Evolutionary conservation across 1,140 invertebrate species (phyloP).

Genomic region (Nylanderia fulva): DNA sequence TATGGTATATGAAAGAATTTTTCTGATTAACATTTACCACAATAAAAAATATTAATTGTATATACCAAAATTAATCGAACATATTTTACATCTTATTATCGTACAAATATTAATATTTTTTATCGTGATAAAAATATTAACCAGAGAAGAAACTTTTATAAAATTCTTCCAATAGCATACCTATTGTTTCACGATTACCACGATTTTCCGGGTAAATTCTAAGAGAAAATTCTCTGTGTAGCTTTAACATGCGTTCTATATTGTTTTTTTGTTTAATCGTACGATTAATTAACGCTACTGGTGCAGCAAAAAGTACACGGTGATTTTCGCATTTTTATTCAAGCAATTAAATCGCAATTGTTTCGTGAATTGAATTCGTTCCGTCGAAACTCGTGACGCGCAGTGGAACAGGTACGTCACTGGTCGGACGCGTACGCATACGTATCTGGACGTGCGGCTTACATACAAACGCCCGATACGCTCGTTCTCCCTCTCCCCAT

Average conservation of each 20-base stretch:
- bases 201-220: too few species aligned
- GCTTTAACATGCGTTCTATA: neutral
- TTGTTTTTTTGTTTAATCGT: neutral
- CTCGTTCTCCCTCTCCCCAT: slow-evolving; percentile 45
- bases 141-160: too few species aligned
- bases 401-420: slow-evolving; percentile 43
- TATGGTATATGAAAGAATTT: too few species aligned
- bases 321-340: neutral
- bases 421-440: slow-evolving; percentile 53
- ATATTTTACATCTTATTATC: too few species aligned
- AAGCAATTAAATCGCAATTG: neutral
- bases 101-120: too few species aligned
- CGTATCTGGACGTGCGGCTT: slow-evolving; percentile 62
- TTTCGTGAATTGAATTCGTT: neutral
- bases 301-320: neutral
- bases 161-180: too few species aligned
- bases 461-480: slow-evolving; percentile 65
- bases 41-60: too few species aligned
- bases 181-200: too few species aligned
- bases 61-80: too few species aligned
- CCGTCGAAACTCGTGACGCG: neutral
- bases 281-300: neutral
- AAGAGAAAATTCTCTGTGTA: too few species aligned
- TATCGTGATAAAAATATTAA: too few species aligned
- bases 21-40: too few species aligned